phyloP scores from a whole-genome alignment of 2,888 invertebrate species.

The Orchestes rusci region DNA sequence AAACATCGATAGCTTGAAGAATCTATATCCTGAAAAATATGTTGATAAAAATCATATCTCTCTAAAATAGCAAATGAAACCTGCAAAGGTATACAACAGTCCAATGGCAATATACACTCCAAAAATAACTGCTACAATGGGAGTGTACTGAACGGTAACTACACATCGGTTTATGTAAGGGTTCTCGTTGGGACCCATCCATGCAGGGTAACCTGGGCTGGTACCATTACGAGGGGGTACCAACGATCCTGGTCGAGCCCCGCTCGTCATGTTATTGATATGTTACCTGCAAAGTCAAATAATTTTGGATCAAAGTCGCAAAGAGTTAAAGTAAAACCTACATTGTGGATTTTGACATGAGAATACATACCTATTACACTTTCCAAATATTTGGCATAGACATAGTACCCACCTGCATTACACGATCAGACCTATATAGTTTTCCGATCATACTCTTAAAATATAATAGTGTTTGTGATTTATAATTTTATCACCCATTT shows the following conservation, averaged over 20 bases:
- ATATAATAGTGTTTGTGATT: too few species aligned
- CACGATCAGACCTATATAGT: too few species aligned
- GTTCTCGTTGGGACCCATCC: constrained; percentile 28
- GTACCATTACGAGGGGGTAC: constrained; percentile 47
- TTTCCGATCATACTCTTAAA: too few species aligned
- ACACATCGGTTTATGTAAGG: constrained; percentile 48
- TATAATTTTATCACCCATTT: too few species aligned
- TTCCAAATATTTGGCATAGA: too few species aligned
- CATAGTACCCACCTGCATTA: too few species aligned
- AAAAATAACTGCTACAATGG: constrained; percentile 58
- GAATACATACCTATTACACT: too few species aligned
- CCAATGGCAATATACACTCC: constrained; percentile 73
- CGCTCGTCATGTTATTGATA: constrained; percentile 42
- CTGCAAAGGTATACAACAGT: constrained; percentile 75
- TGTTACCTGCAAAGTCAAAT: too few species aligned
- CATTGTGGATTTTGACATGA: too few species aligned
- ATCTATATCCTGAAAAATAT: constrained; percentile 66
- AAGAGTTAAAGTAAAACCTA: too few species aligned
- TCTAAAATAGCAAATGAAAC: too few species aligned
- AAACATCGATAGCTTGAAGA: constrained; percentile 83
- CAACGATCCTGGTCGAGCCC: constrained; percentile 52
- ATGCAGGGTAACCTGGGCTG: constrained; percentile 32
- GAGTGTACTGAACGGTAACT: constrained; percentile 58
- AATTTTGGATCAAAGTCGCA: too few species aligned
- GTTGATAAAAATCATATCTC: constrained; percentile 3